Conservation (phyloP, 2,888 invertebrate genomes). For the Platerodrilus igneus region DNA sequence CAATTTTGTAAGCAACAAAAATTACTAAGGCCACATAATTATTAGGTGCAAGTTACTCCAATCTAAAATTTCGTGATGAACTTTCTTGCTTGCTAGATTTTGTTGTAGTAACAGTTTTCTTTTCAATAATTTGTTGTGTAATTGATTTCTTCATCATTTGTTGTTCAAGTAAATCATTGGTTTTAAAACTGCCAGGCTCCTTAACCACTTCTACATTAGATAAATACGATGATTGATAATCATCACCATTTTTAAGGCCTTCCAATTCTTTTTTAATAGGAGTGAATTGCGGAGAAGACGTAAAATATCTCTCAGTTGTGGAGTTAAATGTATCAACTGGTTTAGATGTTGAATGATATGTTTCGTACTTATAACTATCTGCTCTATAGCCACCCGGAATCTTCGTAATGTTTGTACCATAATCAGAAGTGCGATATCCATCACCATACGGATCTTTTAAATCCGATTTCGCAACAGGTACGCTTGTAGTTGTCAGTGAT, state of each 20-base stretch:
- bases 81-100: slow-evolving; percentile 45
- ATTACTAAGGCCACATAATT: slow-evolving; percentile 24
- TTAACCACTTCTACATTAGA: slow-evolving; percentile 41
- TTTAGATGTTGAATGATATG: slow-evolving; percentile 39
- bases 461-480: slow-evolving; percentile 7
- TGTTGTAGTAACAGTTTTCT: slow-evolving; percentile 65
- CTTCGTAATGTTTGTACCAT: slow-evolving; percentile 42
- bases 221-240: slow-evolving; percentile 38
- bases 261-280: slow-evolving; percentile 33
- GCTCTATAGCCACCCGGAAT: slow-evolving; percentile 45
- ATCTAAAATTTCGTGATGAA: slow-evolving; percentile 45
- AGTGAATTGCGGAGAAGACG: slow-evolving; percentile 34
- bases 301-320: slow-evolving; percentile 43
- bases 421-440: slow-evolving; percentile 42
- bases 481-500: slow-evolving; percentile 10
- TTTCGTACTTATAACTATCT: slow-evolving; percentile 43
- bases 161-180: slow-evolving; percentile 59
- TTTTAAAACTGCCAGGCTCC: slow-evolving; percentile 43
- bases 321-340: slow-evolving; percentile 36
- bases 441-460: slow-evolving; percentile 24
- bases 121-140: slow-evolving; percentile 64
- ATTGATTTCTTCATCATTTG: slow-evolving; percentile 64
- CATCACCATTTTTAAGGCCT: slow-evolving; percentile 28
- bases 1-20: slow-evolving; percentile 8
- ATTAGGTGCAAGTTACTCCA: slow-evolving; percentile 34